Base-by-base conservation (phyloP, 2,888 invertebrate species). In the Sisyra terminalis region DNA sequence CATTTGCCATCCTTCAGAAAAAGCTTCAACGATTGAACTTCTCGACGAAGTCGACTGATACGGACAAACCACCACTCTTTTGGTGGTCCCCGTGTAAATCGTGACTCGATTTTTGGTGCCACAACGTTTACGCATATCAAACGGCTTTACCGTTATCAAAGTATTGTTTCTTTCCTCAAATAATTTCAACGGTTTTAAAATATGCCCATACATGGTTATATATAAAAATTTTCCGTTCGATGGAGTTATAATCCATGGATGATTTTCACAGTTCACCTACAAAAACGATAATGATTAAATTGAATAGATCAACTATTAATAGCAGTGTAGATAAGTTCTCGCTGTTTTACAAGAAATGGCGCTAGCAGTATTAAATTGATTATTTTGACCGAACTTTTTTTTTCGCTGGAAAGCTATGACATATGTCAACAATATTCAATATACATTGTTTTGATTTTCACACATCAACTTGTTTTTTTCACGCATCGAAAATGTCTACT, bases 221-320 rank as follows among this genome's bases (percentile, higher is more conserved):
- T 86, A 87, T 4, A 88, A 67, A 55, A 78, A 88, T 48, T 79
- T 78, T 38, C 76, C 78, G 8, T 75, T 72, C 0, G 75, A 75
- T 1, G 80, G 86, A 52, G 84, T 81, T 48, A 88, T 81, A 34
- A 85, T 67, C 75, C 85, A 81, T 0, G 87, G 86, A 46, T 80
- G 74, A 40, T 73, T 74, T 51, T 85, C 81, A 52, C 88, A 88
- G 48, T 80, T 80, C 53, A 77, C 71, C 87, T 87, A 64, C 31
- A 65, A 64, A 5, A 5, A 24, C 24, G 24, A 5, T 24, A 24
- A 24, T 5, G 7, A 3, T 24, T 24, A 7, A 5, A 24, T 3
- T 24, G 7, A 24, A 3, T 3, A 5, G 3, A 5, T 24, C 24
- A 24, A 24, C 24, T 24, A 7, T 24, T 24, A 24, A 24, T 5